These are phyloP conservation scores for Oryzias celebensis DNA, from an alignment of 2,113 vertebrate species.

Conservation along the genomic window DNA sequence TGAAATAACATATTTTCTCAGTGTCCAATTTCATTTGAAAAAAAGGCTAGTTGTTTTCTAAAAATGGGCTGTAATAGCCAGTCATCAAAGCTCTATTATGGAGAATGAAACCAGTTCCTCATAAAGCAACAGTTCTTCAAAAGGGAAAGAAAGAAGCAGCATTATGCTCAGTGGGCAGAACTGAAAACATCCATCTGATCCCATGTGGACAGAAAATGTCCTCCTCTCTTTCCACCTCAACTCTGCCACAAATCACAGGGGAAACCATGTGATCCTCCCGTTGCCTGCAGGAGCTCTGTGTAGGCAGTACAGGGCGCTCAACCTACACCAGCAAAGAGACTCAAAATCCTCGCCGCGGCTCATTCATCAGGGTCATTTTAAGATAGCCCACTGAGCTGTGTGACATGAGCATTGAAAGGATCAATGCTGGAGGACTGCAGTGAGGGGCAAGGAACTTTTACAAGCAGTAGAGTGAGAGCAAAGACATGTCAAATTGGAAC, in stretches of 20 bases:
- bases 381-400: constrained; percentile 53
- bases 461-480: constrained; percentile 21
- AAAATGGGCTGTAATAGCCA: constrained; percentile 46
- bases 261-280: constrained; percentile 67
- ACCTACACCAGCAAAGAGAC: constrained; percentile 39
- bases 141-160: constrained; percentile 10
- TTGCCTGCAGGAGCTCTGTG: constrained; percentile 24
- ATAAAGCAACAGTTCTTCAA: constrained; percentile 24
- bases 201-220: constrained; percentile 45
- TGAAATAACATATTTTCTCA: constrained; percentile 21
- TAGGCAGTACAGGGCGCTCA: constrained; percentile 37
- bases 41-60: constrained; percentile 27
- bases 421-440: constrained; percentile 23
- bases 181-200: constrained; percentile 52
- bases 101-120: constrained; percentile 40
- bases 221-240: constrained; percentile 61
- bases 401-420: constrained; percentile 43
- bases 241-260: constrained; percentile 69
- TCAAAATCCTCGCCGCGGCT: constrained; percentile 37
- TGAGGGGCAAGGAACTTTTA: constrained; percentile 15
- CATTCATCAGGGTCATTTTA: constrained; percentile 67
- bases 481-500: constrained; percentile 36
- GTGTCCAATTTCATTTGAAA: not conserved
- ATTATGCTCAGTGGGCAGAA: constrained; percentile 24
- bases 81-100: constrained; percentile 50